Evolutionary conservation across 2,113 vertebrate species (phyloP).

Genomic region (Sorex fumeus): DNA sequence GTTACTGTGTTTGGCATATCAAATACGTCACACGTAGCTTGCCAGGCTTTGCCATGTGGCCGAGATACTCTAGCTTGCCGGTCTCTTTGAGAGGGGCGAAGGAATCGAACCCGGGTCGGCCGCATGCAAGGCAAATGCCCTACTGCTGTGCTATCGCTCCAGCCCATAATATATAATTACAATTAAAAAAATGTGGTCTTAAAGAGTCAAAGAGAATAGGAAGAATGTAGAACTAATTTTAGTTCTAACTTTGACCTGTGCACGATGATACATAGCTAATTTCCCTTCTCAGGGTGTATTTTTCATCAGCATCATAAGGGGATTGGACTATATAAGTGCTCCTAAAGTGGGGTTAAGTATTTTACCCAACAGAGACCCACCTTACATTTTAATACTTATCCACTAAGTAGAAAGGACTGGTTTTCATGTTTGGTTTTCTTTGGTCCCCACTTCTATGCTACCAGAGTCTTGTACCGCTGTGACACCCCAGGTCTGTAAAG

Average conservation of each 20-base stretch:
- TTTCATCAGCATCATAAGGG: background rate
- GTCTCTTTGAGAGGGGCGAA: no score
- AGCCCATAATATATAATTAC: no score
- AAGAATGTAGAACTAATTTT: background rate
- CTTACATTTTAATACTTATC: conserved; percentile 1
- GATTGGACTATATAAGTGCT: background rate
- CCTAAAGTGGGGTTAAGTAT: background rate
- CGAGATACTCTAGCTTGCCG: no score
- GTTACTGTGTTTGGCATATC: no score
- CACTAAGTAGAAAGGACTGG: background rate
- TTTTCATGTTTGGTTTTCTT: background rate
- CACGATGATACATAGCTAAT: background rate
- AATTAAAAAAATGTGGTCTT: background rate
- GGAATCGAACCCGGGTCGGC: no score
- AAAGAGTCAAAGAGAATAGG: background rate
- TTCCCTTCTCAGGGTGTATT: background rate
- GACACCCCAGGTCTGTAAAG: background rate
- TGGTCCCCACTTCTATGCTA: background rate
- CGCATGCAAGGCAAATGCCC: no score
- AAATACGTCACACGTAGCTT: no score
- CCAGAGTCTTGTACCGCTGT: background rate
- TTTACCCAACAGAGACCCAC: background rate
- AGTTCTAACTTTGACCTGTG: background rate
- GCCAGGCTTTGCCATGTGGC: no score
- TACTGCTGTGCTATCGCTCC: no score